Evolutionary conservation across 1,140 invertebrate genomes (phyloP).

Genomic region (Euura saliciscinereae): DNA sequence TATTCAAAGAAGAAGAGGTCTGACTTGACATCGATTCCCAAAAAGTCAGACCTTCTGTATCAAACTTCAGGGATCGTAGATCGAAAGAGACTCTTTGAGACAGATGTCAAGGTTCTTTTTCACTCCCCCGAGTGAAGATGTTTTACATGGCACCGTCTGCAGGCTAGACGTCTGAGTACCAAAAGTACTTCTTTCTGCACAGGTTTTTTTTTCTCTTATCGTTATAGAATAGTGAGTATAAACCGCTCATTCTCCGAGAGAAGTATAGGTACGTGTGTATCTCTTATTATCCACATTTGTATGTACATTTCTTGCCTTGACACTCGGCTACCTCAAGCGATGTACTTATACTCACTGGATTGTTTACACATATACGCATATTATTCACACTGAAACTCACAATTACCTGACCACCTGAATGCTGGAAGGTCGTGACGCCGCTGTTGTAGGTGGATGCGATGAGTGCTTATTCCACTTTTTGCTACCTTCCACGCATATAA

Average conservation of each 20-base stretch:
- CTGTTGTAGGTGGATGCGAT: background rate
- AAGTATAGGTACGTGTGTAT: background rate
- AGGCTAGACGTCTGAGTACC: background rate
- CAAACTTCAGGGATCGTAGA: no score
- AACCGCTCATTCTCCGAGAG: background rate
- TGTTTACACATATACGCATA: background rate
- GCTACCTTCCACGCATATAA: no score
- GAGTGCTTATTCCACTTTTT: background rate
- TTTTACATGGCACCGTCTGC: background rate
- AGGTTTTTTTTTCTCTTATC: no score
- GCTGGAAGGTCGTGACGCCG: background rate
- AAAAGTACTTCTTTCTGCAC: no score
- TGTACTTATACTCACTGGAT: background rate
- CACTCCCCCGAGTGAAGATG: background rate
- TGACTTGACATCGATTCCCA: no score
- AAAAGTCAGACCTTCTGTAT: no score
- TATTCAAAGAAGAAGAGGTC: no score
- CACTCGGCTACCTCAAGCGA: background rate
- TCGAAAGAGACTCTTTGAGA: no score
- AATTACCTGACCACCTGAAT: slow-evolving; percentile 4
- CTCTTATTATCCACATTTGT: background rate
- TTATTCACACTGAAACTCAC: background rate
- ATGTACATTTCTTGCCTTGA: background rate
- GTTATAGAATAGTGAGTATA: background rate
- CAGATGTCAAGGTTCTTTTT: background rate